These are phyloP conservation scores for Diaprepes abbreviatus DNA, from an alignment of 2,888 invertebrate genomes.

Conservation along the genomic window DNA sequence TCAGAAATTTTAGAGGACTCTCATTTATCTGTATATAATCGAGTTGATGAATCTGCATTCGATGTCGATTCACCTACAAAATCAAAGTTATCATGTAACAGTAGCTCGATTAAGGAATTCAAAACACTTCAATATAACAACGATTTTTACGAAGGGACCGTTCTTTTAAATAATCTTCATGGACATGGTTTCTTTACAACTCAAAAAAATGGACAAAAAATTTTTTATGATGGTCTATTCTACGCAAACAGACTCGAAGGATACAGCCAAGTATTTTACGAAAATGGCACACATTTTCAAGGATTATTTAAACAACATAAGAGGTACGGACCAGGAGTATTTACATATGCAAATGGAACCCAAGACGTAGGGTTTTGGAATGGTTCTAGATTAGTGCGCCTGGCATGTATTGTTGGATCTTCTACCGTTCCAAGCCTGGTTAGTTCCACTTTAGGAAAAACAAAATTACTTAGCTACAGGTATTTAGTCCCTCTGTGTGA, in stretches of 20 bases:
- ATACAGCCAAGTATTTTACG: slow-evolving; percentile 68
- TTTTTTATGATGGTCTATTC: slow-evolving; percentile 64
- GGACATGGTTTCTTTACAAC: slow-evolving; percentile 68
- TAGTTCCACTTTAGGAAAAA: slow-evolving; percentile 56
- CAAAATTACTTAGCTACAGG: slow-evolving; percentile 60
- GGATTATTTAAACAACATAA: slow-evolving; percentile 69
- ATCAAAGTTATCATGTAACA: no score
- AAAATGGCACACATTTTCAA: slow-evolving; percentile 67
- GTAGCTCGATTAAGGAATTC: slow-evolving; percentile 2
- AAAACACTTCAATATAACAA: slow-evolving; percentile 26
- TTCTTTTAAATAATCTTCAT: slow-evolving; percentile 69
- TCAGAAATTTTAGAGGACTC: no score
- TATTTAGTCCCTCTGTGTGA: slow-evolving; percentile 58
- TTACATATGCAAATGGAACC: slow-evolving; percentile 65
- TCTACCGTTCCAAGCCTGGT: slow-evolving; percentile 59
- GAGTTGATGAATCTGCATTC: neutral
- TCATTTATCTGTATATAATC: neutral
- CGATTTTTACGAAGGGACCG: slow-evolving; percentile 68
- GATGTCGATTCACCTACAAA: neutral
- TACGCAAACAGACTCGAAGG: slow-evolving; percentile 71
- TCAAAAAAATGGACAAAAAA: slow-evolving; percentile 56
- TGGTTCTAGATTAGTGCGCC: slow-evolving; percentile 67
- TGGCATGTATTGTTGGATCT: slow-evolving; percentile 58
- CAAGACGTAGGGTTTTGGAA: slow-evolving; percentile 74
- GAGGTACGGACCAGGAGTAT: slow-evolving; percentile 73